phyloP scores from a whole-genome alignment of 1,140 invertebrate genomes.

The Apis dorsata region DNA sequence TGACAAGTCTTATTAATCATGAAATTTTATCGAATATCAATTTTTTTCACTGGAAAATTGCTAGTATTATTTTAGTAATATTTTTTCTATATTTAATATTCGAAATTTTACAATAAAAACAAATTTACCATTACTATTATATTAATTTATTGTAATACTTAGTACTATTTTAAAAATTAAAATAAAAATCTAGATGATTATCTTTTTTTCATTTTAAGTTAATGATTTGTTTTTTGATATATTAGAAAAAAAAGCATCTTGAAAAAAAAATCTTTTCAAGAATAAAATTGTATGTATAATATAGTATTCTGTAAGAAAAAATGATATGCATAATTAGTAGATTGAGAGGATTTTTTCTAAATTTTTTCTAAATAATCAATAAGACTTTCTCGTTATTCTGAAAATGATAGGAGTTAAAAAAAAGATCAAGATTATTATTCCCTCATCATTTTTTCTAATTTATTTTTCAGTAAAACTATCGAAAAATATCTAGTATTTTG shows the following conservation, averaged over 20 bases:
- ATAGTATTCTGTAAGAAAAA: too few species aligned
- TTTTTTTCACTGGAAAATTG: too few species aligned
- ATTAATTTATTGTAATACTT: too few species aligned
- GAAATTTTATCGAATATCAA: background rate
- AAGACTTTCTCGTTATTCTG: too few species aligned
- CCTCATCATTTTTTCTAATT: background rate
- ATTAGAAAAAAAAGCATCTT: background rate
- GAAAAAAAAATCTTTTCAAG: too few species aligned
- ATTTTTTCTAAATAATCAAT: too few species aligned
- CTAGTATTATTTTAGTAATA: too few species aligned
- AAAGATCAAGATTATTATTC: background rate
- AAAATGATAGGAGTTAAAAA: background rate
- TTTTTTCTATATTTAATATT: background rate
- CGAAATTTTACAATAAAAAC: background rate
- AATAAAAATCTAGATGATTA: too few species aligned
- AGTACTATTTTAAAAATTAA: too few species aligned
- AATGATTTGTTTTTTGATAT: background rate
- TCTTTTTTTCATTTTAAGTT: background rate
- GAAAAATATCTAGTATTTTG: background rate
- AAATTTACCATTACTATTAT: too few species aligned
- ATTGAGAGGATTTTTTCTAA: too few species aligned
- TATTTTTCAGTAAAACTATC: background rate
- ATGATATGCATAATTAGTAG: too few species aligned
- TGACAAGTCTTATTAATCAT: background rate
- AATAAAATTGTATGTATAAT: background rate